Percentiles rank a stretch among this genome's conserved stretches.
These are phyloP conservation scores for Urocolius indicus DNA, from an alignment of 2,113 vertebrate species.

Conservation along the genomic window DNA sequence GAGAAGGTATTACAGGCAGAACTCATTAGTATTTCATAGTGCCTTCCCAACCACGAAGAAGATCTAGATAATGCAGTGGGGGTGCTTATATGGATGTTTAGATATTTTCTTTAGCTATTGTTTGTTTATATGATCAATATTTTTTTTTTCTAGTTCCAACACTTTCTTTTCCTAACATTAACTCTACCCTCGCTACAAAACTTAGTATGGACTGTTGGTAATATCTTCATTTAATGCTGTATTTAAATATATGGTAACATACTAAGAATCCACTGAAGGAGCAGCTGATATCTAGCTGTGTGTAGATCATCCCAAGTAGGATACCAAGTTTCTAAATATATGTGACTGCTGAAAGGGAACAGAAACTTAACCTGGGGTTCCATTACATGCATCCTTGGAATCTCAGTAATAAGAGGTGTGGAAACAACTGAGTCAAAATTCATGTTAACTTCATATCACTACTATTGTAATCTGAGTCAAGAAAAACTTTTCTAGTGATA, in stretches of 20 bases:
- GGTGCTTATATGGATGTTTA: not conserved
- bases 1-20: not conserved
- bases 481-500: not conserved
- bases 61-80: not conserved
- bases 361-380: not conserved
- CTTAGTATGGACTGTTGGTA: not conserved
- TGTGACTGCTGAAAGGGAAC: not conserved
- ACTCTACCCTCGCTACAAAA: not conserved
- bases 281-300: not conserved
- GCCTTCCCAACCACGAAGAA: not conserved
- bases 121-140: not conserved
- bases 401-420: not conserved
- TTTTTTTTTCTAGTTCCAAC: not conserved
- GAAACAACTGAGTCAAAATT: not conserved
- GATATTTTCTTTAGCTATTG: not conserved
- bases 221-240: not conserved
- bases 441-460: not conserved
- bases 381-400: not conserved
- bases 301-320: not conserved
- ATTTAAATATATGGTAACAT: not conserved
- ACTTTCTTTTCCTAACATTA: not conserved
- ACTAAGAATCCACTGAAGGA: not conserved
- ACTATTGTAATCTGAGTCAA: not conserved
- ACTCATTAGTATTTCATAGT: not conserved
- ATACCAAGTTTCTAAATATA: not conserved